Conservation (phyloP, 2,888 invertebrate genomes). For the Agonopterix subpropinquella region DNA sequence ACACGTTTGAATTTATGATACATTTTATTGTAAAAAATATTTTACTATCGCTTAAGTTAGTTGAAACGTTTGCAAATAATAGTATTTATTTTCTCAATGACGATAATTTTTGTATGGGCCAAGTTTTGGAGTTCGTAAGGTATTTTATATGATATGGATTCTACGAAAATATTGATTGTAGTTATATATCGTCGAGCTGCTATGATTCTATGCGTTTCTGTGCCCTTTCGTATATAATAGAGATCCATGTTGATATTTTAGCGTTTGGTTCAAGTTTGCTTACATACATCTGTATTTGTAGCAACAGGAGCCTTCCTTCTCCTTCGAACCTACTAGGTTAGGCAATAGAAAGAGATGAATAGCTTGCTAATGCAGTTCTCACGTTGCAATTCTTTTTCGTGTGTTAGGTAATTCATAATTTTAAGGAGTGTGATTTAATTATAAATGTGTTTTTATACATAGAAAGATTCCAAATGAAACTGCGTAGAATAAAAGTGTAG, state of each 20-base stretch:
- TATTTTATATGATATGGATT: constrained; percentile 61
- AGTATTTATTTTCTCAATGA: constrained; percentile 67
- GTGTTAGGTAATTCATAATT: constrained; percentile 55
- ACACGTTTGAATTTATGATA: constrained; percentile 75
- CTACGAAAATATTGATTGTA: constrained; percentile 22
- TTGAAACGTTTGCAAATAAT: constrained; percentile 69
- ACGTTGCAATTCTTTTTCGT: constrained; percentile 20
- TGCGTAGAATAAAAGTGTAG: constrained; percentile 52
- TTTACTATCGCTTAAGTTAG: constrained; percentile 73
- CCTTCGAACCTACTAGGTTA: constrained; percentile 9
- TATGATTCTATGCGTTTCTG: constrained; percentile 40
- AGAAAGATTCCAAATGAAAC: constrained; percentile 72
- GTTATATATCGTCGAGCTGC: constrained; percentile 21
- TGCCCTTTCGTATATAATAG: constrained; percentile 40
- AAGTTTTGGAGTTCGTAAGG: constrained; percentile 44
- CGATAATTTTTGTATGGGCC: constrained; percentile 44
- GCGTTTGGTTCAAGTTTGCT: constrained; percentile 19
- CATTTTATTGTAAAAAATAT: constrained; percentile 73
- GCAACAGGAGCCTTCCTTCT: constrained; percentile 12
- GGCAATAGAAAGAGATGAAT: constrained; percentile 11
- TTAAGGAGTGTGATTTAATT: constrained; percentile 65
- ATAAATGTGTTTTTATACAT: constrained; percentile 51
- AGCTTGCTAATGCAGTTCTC: background rate
- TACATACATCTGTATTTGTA: constrained; percentile 10
- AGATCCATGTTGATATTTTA: constrained; percentile 31